Conservation (phyloP, 2,113 vertebrate species). For the Tauraco erythrolophus region DNA sequence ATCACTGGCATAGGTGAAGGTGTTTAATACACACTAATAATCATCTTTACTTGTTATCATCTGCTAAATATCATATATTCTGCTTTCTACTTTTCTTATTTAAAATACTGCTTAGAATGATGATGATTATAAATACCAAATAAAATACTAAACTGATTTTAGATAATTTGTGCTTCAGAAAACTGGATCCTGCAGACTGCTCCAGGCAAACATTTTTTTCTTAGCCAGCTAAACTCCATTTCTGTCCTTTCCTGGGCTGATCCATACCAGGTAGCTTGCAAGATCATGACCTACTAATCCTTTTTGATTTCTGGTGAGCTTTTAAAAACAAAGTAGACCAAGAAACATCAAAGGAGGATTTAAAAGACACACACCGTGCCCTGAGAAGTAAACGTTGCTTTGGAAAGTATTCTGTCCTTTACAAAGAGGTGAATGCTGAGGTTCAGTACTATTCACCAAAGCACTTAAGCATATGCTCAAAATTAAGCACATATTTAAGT, state of each 20-base stretch:
- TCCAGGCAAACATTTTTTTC: slow-evolving; percentile 52
- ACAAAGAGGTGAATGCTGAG: not conserved
- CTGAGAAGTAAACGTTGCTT: slow-evolving; percentile 56
- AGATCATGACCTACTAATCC: slow-evolving; percentile 69
- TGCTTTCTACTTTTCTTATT: slow-evolving; percentile 56
- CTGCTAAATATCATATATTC: slow-evolving; percentile 29
- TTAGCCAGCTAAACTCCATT: slow-evolving; percentile 6
- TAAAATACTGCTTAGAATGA: slow-evolving; percentile 34
- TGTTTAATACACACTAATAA: not conserved
- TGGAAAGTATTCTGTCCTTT: slow-evolving; percentile 44
- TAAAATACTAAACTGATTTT: not conserved
- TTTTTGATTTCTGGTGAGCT: slow-evolving; percentile 65
- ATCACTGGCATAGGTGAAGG: not conserved
- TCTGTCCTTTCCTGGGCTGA: slow-evolving; percentile 52
- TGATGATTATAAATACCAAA: not conserved
- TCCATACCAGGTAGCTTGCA: slow-evolving; percentile 64
- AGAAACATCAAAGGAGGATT: slow-evolving; percentile 65
- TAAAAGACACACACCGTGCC: slow-evolving; percentile 38
- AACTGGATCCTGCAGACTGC: not conserved
- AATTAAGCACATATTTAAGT: slow-evolving; percentile 53
- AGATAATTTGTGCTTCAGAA: not conserved
- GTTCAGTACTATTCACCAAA: slow-evolving; percentile 18
- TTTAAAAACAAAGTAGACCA: slow-evolving; percentile 61
- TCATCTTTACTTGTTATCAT: not conserved
- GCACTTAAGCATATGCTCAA: slow-evolving; percentile 63